Evolutionary conservation across 2,888 invertebrate species (phyloP).

Genomic region (Hemicrepidius hirtus): DNA sequence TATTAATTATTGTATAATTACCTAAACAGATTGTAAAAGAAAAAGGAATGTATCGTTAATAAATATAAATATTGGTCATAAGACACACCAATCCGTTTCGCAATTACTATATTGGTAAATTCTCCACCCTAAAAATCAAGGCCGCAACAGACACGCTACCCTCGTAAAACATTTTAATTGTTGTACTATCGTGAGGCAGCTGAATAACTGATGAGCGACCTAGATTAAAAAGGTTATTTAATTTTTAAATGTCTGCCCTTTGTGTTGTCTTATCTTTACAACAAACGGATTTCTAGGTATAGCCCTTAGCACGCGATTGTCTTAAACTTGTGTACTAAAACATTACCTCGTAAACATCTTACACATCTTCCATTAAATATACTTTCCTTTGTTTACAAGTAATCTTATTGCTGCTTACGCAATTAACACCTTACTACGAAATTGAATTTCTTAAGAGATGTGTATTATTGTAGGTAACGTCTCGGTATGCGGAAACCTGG

Average conservation of each 20-base stretch:
- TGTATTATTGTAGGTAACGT: too few relatives aligned
- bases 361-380: too few relatives aligned
- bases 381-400: too few relatives aligned
- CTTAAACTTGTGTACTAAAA: conserved; percentile 5
- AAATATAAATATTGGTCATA: background rate
- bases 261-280: conserved; percentile 41
- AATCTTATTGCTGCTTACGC: too few relatives aligned
- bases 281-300: conserved; percentile 38
- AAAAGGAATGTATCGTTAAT: background rate
- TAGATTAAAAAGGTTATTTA: conserved; percentile 51
- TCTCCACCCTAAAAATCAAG: conserved; percentile 51
- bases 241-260: conserved; percentile 49
- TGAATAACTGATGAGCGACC: conserved; percentile 63
- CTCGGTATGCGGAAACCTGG: too few relatives aligned
- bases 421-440: too few relatives aligned
- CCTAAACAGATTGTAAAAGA: background rate
- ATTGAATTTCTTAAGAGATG: too few relatives aligned
- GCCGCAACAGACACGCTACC: conserved; percentile 63
- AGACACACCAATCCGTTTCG: conserved; percentile 22
- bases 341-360: background rate
- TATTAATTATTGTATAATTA: background rate
- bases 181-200: conserved; percentile 65
- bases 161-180: conserved; percentile 67
- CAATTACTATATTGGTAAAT: conserved; percentile 24
- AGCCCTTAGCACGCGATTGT: conserved; percentile 40